phyloP scores from a whole-genome alignment of 2,888 invertebrate genomes.

The Ectemnius continuus region DNA sequence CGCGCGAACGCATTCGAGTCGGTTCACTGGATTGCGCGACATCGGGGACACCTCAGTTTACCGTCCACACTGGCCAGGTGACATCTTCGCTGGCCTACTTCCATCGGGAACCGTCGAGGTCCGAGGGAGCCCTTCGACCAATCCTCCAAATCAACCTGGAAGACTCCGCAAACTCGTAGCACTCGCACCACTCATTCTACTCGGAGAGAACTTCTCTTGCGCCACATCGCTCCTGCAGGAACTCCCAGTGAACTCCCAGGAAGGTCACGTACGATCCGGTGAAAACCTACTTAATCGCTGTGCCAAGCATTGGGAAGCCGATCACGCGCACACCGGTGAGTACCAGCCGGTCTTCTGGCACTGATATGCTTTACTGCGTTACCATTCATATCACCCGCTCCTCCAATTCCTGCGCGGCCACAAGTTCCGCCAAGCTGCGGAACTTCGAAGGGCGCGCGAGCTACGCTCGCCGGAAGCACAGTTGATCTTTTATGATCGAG shows the following conservation, averaged over 20 bases:
- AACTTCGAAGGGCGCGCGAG: no score
- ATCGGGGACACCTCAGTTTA: slow-evolving; percentile 26
- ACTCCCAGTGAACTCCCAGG: neutral
- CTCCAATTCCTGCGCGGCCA: neutral
- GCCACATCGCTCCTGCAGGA: neutral
- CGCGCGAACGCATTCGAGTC: slow-evolving; percentile 60
- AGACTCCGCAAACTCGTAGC: neutral
- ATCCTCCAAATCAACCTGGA: neutral
- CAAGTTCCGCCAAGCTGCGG: no score
- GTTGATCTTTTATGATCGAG: no score
- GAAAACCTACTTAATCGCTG: slow-evolving; percentile 42
- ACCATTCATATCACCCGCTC: slow-evolving; percentile 9
- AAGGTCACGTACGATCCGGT: neutral
- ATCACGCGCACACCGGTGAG: slow-evolving; percentile 53
- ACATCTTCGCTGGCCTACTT: neutral
- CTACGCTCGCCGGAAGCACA: no score
- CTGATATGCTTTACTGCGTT: slow-evolving; percentile 29
- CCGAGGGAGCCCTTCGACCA: neutral
- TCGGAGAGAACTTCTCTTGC: neutral
- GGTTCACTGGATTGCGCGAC: slow-evolving; percentile 42
- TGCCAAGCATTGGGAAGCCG: slow-evolving; percentile 34
- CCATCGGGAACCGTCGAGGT: neutral
- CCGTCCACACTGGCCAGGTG: slow-evolving; percentile 22
- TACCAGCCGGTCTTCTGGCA: slow-evolving; percentile 43
- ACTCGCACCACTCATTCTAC: no score